These are phyloP conservation scores for Hedychridium roseum DNA, from an alignment of 2,888 invertebrate species.

Conservation along the genomic window DNA sequence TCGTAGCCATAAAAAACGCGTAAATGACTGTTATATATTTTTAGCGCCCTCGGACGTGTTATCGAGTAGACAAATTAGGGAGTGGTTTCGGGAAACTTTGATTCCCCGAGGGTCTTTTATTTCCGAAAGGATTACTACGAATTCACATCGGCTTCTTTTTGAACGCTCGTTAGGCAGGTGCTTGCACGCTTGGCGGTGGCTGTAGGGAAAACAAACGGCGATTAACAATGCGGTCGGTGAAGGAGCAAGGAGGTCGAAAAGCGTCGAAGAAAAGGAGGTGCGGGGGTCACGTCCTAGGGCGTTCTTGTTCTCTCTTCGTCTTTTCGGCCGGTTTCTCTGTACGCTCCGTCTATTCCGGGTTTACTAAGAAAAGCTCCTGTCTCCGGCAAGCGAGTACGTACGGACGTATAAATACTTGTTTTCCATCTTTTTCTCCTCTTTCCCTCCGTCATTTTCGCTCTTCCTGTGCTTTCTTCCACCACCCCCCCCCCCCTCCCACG, in stretches of 20 bases:
- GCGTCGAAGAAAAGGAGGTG: background rate
- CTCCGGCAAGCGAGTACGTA: slow-evolving; percentile 35
- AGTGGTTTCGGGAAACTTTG: too few species aligned
- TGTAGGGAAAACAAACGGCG: slow-evolving; percentile 37
- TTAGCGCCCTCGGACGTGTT: too few species aligned
- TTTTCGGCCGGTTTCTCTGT: slow-evolving; percentile 26
- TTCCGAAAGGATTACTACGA: too few species aligned
- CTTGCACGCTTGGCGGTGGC: slow-evolving; percentile 22
- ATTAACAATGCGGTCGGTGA: slow-evolving; percentile 27
- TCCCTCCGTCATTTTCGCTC: background rate
- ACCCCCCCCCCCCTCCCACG: background rate
- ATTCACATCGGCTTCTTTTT: too few species aligned
- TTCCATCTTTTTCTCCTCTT: slow-evolving; percentile 8
- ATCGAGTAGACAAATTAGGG: too few species aligned
- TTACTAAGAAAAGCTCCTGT: slow-evolving; percentile 51
- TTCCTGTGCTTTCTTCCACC: background rate
- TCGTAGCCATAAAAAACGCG: too few species aligned
- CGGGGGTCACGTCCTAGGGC: too few species aligned
- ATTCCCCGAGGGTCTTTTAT: too few species aligned
- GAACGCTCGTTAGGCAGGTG: too few species aligned
- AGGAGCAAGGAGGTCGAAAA: background rate
- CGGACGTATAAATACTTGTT: slow-evolving; percentile 39
- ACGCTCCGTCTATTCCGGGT: slow-evolving; percentile 51
- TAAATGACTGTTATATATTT: too few species aligned
- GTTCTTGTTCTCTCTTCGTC: slow-evolving; percentile 12